phyloP scores from a whole-genome alignment of 53 echinoderm and acorn worm species.

The Paelopatides confundens region DNA sequence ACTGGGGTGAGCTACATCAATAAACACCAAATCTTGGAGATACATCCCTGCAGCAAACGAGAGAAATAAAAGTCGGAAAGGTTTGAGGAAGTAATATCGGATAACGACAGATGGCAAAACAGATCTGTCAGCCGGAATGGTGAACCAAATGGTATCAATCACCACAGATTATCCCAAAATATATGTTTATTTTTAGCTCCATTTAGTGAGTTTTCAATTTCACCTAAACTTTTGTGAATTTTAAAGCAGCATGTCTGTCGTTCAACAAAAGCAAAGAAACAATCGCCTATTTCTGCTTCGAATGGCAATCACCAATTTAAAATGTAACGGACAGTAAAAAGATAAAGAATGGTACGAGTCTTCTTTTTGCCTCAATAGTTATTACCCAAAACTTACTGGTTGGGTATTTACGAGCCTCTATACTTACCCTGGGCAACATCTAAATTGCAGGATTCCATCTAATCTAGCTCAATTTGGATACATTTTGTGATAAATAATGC shows the following conservation, averaged over 20 bases:
- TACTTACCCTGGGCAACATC: too few species aligned
- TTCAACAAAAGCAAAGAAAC: too few species aligned
- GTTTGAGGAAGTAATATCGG: not conserved
- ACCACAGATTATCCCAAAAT: not conserved
- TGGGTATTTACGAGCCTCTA: too few species aligned
- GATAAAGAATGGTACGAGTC: too few species aligned
- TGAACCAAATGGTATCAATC: not conserved
- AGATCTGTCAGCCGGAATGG: not conserved
- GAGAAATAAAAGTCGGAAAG: not conserved
- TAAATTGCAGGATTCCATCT: too few species aligned
- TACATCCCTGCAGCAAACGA: slow-evolving; percentile 78
- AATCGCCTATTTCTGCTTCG: too few species aligned
- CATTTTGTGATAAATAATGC: too few species aligned
- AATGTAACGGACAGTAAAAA: too few species aligned
- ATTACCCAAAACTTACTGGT: too few species aligned
- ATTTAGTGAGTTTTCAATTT: not conserved
- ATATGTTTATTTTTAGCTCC: not conserved
- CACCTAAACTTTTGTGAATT: not conserved
- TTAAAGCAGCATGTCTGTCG: not conserved
- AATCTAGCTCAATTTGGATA: too few species aligned
- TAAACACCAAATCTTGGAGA: slow-evolving; percentile 95
- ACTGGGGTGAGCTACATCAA: slow-evolving; percentile 96
- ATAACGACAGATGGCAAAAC: not conserved
- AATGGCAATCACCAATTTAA: too few species aligned
- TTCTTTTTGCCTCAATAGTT: too few species aligned